A percentile compares a stretch with the other conserved stretches of the same genome.
phyloP scores from a whole-genome alignment of 2,797 vertebrate species.

The Nannoperca australis region DNA sequence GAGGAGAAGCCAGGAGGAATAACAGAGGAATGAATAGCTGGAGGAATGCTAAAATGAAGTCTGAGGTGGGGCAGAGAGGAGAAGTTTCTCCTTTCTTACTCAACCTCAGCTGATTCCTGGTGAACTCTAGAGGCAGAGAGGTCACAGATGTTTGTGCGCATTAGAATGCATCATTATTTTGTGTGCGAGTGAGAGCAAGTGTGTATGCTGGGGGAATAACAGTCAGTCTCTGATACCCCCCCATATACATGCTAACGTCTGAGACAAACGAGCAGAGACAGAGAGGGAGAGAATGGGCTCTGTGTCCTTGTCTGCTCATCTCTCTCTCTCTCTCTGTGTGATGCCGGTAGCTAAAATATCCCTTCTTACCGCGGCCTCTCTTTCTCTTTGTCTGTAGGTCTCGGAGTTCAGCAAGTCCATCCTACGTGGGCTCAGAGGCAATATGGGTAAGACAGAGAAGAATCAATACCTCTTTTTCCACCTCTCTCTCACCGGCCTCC shows the following conservation, averaged over 20 bases:
- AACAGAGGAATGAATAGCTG: constrained; percentile 45
- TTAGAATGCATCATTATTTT: constrained; percentile 49
- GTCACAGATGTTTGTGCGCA: constrained; percentile 67
- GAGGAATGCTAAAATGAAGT: constrained; percentile 57
- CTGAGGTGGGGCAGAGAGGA: constrained; percentile 40
- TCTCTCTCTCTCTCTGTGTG: constrained; percentile 32
- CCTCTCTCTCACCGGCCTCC: constrained; percentile 47
- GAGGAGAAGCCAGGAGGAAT: constrained; percentile 12
- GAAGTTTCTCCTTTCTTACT: constrained; percentile 63
- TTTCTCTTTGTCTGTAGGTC: constrained; percentile 69
- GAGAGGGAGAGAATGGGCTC: constrained; percentile 18
- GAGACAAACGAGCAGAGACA: constrained; percentile 42
- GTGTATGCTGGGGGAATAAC: constrained; percentile 42
- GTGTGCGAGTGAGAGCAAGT: constrained; percentile 9
- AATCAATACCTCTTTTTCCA: constrained; percentile 62
- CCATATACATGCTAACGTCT: constrained; percentile 42
- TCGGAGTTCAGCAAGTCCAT: constrained; percentile 93
- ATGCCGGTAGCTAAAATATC: constrained; percentile 33
- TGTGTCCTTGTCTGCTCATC: constrained; percentile 40
- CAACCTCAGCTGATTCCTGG: constrained; percentile 69
- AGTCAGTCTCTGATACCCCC: constrained; percentile 35
- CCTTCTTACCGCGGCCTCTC: constrained; percentile 34
- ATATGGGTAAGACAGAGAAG: constrained; percentile 91
- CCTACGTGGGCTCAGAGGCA: constrained; percentile 94
- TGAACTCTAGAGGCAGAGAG: constrained; percentile 67